Percentiles rank a stretch among this genome's conserved stretches.
phyloP scores from a whole-genome alignment of 2,888 invertebrate species.

The Parnassius apollo region DNA sequence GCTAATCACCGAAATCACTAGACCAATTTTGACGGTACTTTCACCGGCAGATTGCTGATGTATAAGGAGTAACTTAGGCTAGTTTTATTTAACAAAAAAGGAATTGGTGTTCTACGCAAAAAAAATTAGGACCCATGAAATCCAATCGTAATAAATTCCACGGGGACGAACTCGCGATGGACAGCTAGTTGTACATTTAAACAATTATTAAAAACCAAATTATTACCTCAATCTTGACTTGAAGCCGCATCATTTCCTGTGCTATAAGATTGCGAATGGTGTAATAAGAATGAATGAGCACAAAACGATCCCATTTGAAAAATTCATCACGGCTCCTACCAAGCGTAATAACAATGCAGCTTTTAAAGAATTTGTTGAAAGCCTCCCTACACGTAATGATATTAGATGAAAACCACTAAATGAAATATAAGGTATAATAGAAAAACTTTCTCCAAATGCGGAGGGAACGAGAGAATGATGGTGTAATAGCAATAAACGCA shows the following conservation, averaged over 20 bases:
- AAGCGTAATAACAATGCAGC: constrained; percentile 32
- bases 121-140: too few species aligned
- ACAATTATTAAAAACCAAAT: too few species aligned
- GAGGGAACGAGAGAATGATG: constrained; percentile 35
- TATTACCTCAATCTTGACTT: neutral
- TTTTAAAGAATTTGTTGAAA: constrained; percentile 37
- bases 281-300: constrained; percentile 25
- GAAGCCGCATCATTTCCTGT: constrained; percentile 12
- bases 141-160: too few species aligned
- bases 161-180: too few species aligned
- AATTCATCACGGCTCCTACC: constrained; percentile 28
- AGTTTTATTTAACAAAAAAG: too few species aligned
- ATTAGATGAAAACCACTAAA: constrained; percentile 53
- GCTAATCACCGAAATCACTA: too few species aligned
- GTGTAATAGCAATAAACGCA: constrained; percentile 44
- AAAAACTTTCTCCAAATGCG: constrained; percentile 45
- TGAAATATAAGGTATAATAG: constrained; percentile 58
- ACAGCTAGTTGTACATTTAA: too few species aligned
- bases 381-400: constrained; percentile 37
- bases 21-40: too few species aligned
- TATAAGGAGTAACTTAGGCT: too few species aligned
- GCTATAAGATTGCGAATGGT: constrained; percentile 14
- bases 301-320: constrained; percentile 25
- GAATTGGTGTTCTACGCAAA: too few species aligned
- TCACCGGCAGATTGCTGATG: too few species aligned